Base-by-base conservation (phyloP, 1,140 invertebrate species). In the Leptestheria dahalacensis region DNA sequence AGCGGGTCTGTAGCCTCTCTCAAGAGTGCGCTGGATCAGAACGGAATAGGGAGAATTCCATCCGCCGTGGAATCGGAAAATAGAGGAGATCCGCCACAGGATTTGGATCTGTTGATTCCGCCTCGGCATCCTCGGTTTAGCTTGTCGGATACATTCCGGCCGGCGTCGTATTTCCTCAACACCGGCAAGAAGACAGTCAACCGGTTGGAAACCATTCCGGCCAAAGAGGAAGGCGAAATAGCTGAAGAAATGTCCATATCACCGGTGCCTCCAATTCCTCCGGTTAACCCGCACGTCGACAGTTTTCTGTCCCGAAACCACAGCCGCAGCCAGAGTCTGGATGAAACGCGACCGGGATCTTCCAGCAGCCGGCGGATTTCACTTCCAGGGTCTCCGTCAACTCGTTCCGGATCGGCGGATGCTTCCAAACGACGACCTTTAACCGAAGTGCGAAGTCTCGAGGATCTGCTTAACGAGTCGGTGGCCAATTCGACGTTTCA, bases 161-260 rank as follows among this genome's bases (percentile, higher is more conserved):
- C 88, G 1, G 87, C 87, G 1, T 90, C 87, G 0, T 90, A 90
- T 67, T 91, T 90, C 67, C 67, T 90, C 47, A 82, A 84, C 26
- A 76, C 75, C 0, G 74, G 62, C 12, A 63, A 65, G 48, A 57
- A 33, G 12, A 60, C 41, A 25, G 28, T 33, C 0, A 59, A 61
- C 3, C 49, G 61, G 12, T n/a, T 57, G 33, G 53, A 58, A 12
- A 26, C 48, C 41, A 66, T 67, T 53, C 62, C 60, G 24, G 57
- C 64, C 75, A 69, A 73, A 75, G 66, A 75, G 72, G 55, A 70
- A 74, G 48, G 74, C 2, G 82, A 85, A 64, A 74, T 50, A 18
- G 87, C 83, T 67, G 87, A 90, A 66, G 73, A 87, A 29, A 77
- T 86, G 10, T 82, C 84, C 1, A 85, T 86, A 4, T 86, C 86